These are phyloP conservation scores for Aphelocoma coerulescens DNA, from an alignment of 2,113 vertebrate species.

Conservation along the genomic window DNA sequence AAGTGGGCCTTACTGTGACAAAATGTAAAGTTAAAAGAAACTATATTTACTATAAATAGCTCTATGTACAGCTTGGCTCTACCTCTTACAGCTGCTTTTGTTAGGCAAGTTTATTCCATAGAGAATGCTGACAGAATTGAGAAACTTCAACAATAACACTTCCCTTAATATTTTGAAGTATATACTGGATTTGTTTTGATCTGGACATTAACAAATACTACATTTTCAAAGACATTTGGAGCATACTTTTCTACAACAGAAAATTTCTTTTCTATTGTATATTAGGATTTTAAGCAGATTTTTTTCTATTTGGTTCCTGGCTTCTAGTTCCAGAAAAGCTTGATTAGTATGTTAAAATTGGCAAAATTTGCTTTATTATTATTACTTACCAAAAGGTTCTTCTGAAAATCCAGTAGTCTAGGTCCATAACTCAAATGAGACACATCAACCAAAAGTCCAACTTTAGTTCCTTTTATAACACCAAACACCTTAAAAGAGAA, in stretches of 20 bases:
- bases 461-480: slow-evolving; percentile 69
- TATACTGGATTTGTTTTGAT: not conserved
- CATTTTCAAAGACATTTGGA: not conserved
- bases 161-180: not conserved
- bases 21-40: not conserved
- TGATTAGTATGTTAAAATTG: not conserved
- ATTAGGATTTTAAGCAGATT: not conserved
- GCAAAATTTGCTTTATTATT: not conserved
- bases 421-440: slow-evolving; percentile 50
- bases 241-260: not conserved
- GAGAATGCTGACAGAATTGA: not conserved
- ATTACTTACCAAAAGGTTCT: slow-evolving; percentile 73
- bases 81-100: not conserved
- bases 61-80: not conserved
- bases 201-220: not conserved
- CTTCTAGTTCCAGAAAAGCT: not conserved
- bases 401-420: slow-evolving; percentile 67
- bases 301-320: not conserved
- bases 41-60: not conserved
- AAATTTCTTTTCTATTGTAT: not conserved
- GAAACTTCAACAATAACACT: not conserved
- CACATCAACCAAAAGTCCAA: slow-evolving; percentile 73
- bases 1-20: not conserved
- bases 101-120: not conserved
- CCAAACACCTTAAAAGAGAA: slow-evolving; percentile 76